Evolutionary conservation across 2,888 invertebrate genomes (phyloP).

Genomic region (Mactromeris polynyma): DNA sequence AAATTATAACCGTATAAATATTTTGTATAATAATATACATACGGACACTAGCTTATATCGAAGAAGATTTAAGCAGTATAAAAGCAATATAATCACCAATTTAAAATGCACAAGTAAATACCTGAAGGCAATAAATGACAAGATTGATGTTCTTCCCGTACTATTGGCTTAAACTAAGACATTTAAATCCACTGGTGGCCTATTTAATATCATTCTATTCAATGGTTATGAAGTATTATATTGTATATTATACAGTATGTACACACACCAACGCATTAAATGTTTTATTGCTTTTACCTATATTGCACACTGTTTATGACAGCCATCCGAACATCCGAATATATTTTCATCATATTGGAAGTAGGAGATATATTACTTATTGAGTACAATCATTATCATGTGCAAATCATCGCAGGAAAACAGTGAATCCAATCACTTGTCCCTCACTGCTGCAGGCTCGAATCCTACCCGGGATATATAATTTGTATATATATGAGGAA

Average conservation of each 20-base stretch:
- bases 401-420: no score
- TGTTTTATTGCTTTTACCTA: background rate
- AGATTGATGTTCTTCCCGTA: background rate
- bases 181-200: background rate
- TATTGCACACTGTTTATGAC: background rate
- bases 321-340: background rate
- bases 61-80: background rate
- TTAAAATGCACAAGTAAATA: background rate
- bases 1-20: no score
- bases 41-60: no score
- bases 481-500: no score
- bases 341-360: no score
- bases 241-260: background rate
- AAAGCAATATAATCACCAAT: background rate
- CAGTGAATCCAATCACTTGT: no score
- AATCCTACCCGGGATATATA: no score
- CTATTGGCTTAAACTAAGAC: background rate
- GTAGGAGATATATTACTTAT: no score
- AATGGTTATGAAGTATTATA: background rate
- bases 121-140: background rate
- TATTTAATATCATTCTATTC: background rate
- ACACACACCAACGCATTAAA: background rate
- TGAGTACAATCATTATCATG: no score
- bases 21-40: no score
- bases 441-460: no score